These are phyloP conservation scores for Centropus bengalensis DNA, from an alignment of 2,113 vertebrate genomes.

Conservation along the genomic window DNA sequence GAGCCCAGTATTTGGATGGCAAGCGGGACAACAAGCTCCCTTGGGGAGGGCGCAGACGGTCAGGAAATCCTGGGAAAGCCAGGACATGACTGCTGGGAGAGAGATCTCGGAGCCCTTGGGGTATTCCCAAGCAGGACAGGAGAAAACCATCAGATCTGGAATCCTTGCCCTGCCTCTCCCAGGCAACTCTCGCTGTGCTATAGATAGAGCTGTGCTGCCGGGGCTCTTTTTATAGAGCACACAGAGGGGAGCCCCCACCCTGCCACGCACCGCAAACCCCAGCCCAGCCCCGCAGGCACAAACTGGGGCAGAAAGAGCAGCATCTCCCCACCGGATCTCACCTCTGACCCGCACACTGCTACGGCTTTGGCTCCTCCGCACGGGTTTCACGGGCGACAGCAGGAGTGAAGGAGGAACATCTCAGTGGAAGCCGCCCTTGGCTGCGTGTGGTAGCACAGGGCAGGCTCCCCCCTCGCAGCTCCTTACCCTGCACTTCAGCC, in stretches of 20 bases:
- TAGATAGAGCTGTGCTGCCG: conserved; percentile 24
- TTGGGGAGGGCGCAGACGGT: background rate
- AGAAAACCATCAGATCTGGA: background rate
- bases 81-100: background rate
- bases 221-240: conserved; percentile 39
- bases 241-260: background rate
- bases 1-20: background rate
- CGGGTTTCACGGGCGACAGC: background rate
- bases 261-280: background rate
- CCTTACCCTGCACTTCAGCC: background rate
- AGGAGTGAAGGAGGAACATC: background rate
- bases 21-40: background rate
- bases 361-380: background rate
- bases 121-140: background rate
- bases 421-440: fast-evolving
- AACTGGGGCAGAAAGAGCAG: background rate
- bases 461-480: background rate
- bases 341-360: background rate
- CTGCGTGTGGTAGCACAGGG: fast-evolving
- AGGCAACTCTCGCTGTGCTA: conserved; percentile 7
- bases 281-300: background rate
- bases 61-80: background rate
- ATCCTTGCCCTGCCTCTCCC: background rate
- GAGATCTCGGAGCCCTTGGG: fast-evolving
- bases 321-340: background rate